Percentiles rank a stretch among this genome's conserved stretches.
These are phyloP conservation scores for Psittacula echo DNA, from an alignment of 2,797 vertebrate species.

Conservation along the genomic window DNA sequence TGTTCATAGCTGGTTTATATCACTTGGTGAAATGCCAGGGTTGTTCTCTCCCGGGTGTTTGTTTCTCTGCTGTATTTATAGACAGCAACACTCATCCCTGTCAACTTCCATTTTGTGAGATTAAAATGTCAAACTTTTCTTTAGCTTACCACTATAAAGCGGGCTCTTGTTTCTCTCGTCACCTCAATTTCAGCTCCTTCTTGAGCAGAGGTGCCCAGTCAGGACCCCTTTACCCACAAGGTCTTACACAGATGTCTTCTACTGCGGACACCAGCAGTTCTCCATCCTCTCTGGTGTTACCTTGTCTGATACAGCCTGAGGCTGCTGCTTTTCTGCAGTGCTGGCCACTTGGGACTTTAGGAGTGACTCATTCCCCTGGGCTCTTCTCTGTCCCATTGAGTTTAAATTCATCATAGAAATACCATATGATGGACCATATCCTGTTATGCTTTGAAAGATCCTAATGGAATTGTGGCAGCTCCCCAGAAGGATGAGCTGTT, in stretches of 20 bases:
- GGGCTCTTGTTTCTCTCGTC: not conserved
- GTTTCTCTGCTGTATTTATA: slow-evolving; percentile 63
- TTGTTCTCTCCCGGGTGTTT: slow-evolving; percentile 59
- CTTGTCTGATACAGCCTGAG: not conserved
- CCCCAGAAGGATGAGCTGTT: slow-evolving; percentile 34
- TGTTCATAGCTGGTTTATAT: slow-evolving; percentile 42
- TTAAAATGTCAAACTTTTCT: slow-evolving; percentile 27
- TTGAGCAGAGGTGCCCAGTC: not conserved
- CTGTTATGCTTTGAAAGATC: slow-evolving; percentile 38
- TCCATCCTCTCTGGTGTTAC: not conserved
- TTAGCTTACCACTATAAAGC: slow-evolving; percentile 12
- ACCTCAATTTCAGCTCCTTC: not conserved
- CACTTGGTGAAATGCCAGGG: slow-evolving; percentile 11
- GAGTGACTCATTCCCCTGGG: not conserved
- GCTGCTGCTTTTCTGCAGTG: not conserved
- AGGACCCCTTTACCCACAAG: not conserved
- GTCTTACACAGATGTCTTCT: not conserved
- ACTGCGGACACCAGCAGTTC: accelerated
- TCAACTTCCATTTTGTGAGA: slow-evolving; percentile 39
- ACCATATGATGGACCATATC: not conserved
- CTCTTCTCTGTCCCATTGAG: not conserved
- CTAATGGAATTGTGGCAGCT: slow-evolving; percentile 16
- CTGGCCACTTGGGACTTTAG: not conserved
- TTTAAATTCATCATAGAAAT: slow-evolving; percentile 37
- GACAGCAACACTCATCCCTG: slow-evolving; percentile 24